Percentiles rank a stretch among this genome's conserved stretches.
phyloP scores from a whole-genome alignment of 2,113 vertebrate genomes.

The Spermophilus dauricus region DNA sequence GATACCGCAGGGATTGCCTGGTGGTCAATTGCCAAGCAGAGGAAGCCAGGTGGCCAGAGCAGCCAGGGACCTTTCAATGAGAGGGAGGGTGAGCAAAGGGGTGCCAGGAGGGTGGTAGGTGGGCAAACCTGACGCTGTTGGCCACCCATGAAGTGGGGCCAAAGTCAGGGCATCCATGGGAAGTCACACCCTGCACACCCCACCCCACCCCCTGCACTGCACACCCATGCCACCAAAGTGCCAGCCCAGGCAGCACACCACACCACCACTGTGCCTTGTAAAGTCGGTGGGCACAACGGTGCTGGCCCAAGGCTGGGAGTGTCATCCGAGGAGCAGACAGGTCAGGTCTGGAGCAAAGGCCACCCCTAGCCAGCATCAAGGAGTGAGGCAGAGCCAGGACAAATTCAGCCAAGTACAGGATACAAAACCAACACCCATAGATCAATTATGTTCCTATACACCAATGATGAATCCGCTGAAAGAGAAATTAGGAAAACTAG shows the following conservation, averaged over 20 bases:
- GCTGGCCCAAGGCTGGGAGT: rapidly evolving
- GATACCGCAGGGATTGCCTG: neutral
- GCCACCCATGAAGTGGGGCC: rapidly evolving
- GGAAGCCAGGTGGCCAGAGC: neutral
- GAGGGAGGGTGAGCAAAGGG: neutral
- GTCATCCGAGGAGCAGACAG: neutral
- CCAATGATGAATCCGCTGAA: too few relatives aligned
- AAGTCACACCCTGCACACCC: neutral
- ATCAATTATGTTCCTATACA: too few relatives aligned
- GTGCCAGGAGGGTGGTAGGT: neutral
- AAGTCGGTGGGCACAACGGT: neutral
- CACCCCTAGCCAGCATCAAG: rapidly evolving
- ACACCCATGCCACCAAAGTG: too few relatives aligned
- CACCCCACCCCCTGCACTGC: neutral
- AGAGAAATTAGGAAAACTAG: too few relatives aligned
- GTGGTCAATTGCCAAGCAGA: rapidly evolving
- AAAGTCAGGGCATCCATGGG: rapidly evolving
- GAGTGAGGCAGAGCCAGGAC: too few relatives aligned
- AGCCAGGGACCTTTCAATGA: neutral
- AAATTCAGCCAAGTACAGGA: too few relatives aligned
- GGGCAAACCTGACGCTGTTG: rapidly evolving
- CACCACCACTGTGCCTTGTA: rapidly evolving
- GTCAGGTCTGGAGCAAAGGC: neutral
- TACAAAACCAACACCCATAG: too few relatives aligned
- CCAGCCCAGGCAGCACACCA: neutral